Base-by-base conservation (phyloP, 2,797 vertebrate genomes). In the Brachymystax lenok region DNA sequence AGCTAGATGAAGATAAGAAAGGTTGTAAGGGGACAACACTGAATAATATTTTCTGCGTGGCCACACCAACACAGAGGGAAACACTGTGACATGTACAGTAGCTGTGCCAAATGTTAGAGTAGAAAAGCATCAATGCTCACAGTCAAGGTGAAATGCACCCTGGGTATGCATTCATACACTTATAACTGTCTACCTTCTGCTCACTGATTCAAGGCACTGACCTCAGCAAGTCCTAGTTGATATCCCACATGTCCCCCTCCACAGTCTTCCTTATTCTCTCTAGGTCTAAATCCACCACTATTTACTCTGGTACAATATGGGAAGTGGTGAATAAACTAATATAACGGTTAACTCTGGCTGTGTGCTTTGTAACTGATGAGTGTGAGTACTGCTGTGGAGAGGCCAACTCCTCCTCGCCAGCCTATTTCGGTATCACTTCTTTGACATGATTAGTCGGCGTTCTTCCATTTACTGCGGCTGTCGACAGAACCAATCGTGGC, bases 1-100 rank as follows among this genome's bases (percentile, higher is more conserved):
- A 78, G 87, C 86, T 81, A 85, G 87, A 88, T 88, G 86, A 89
- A 87, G 8, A 78, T 80, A 69, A 76, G 82, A 82, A 91, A 88
- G 84, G 76, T 90, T 88, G 82, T 12, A 27, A 83, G 87, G 91
- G 89, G 91, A 89, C 89, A 84, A 87, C 88, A 69, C 85, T 88
- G 88, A 83, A 92, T 90, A 81, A 40, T 79, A 86, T 85, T 88
- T 88, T 91, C 82, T 83, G 82, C 89, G 79, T 84, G 77, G 63
- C 83, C 87, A 85, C 83, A 80, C 86, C 76, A 52, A 76, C 79
- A 79, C 77, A 80, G 79, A 77, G 68, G 52, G 40, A 68, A 74
- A 46, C 63, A 40, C 59, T 51, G 69, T 19, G 73, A 77, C 69
- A 76, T 56, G 14, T 35, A 46, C 40, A 46, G 40, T 46, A 33